These are phyloP conservation scores for Plutomurus gul DNA, from an alignment of 1,140 invertebrate species.

Conservation along the genomic window DNA sequence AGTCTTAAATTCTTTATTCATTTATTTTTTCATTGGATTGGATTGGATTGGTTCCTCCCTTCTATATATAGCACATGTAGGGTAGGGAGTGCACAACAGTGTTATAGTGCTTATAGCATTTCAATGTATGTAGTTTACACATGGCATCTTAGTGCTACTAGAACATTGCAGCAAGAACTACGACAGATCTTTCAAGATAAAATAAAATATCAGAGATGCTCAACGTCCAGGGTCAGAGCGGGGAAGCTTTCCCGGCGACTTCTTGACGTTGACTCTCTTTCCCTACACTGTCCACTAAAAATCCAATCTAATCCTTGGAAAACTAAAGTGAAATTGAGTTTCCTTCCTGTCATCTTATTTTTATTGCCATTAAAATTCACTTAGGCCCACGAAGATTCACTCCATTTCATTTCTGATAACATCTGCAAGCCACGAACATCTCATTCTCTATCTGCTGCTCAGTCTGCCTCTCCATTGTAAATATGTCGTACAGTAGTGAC, in stretches of 20 bases:
- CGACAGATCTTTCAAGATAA: no score
- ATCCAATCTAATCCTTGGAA: constrained; percentile 17
- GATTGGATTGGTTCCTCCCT: background rate
- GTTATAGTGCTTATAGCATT: no score
- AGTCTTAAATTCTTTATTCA: constrained; percentile 14
- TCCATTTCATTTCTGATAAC: constrained; percentile 25
- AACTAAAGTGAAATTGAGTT: constrained; percentile 30
- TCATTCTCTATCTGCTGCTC: no score
- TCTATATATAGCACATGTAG: background rate
- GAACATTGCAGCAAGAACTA: no score
- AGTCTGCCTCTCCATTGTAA: no score
- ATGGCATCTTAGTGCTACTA: no score
- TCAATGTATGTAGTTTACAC: no score
- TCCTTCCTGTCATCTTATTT: constrained; percentile 29
- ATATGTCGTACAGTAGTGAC: no score
- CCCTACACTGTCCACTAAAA: constrained; percentile 14
- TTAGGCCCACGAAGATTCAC: constrained; percentile 22
- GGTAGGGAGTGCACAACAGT: no score
- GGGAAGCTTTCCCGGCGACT: background rate
- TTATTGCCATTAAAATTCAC: constrained; percentile 27
- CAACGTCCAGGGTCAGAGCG: background rate
- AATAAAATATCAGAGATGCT: constrained; percentile 8
- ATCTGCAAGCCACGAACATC: background rate
- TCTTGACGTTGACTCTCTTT: background rate
- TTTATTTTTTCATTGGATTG: constrained; percentile 14